Evolutionary conservation across 2,113 vertebrate species (phyloP), one percentile per base, ranked within the genome.

Genomic region (Alligator sinensis): DNA sequence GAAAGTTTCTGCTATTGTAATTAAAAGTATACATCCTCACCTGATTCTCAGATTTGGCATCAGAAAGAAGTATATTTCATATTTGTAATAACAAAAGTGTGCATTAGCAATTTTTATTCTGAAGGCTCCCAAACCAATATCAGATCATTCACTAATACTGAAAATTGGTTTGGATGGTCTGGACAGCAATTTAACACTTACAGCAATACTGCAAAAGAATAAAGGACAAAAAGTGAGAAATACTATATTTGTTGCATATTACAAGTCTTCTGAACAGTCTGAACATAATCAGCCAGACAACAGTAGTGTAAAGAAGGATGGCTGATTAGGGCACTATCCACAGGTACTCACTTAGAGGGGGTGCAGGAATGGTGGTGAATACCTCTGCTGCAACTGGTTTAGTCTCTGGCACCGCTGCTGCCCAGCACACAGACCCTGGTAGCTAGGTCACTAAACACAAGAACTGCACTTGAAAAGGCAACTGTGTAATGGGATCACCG

Each of bases 21-120:
- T 47, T 2, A 68, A 6, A 83, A 66, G 4, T 77, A 63, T 54
- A 84, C 16, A 77, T 92, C 30, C 57, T 25, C 2, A 92, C 66
- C 38, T 70, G 13, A 77, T 80, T 60, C 88, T 34, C 54, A 90
- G 21, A 30, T 89, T 88, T 92, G 87, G 27, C 30, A 81, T 15
- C 58, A 89, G 63, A 28, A 94, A 89, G 74, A 92, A 86, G 58
- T 38, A 11, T 38, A 91, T 86, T 34, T 13, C 3, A 3, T 59
- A 62, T 74, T 81, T 59, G 38, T 84, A 64, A 64, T 61, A 14
- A 82, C 0, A 1, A 64, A 75, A 66, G 64, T 4, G 59, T 70
- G 87, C 8, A 87, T 47, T 63, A 86, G 75, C 8, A 87, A 79
- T 0, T 64, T 86, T 74, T 80, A 91, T 18, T 60, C 79, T 55